Evolutionary conservation across 92 coral and sea anemone genomes (phyloP), one percentile per base, ranked within the genome.

Genomic region (Heliopora coerulea): DNA sequence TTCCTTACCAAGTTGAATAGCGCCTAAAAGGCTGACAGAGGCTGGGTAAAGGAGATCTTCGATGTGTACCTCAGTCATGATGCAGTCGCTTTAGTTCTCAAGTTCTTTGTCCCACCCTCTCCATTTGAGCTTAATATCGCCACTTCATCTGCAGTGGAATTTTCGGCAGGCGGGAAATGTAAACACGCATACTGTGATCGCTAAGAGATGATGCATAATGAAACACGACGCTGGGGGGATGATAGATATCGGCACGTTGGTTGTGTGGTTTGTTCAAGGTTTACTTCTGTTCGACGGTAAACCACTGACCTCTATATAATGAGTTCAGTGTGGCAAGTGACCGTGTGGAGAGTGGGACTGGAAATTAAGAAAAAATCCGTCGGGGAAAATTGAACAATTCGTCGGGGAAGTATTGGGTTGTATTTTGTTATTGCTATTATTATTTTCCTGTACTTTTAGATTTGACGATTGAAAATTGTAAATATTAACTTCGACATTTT

Each of bases 1-100:
- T 67, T 46, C 14, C 74, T 70, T 70, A 70, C 77, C 77, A 33
- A 70, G 77, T 58, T 70, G 77, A 18, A 70, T 48, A 54, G 77
- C 62, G 11, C 31, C 77, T 26, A 70, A 14, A 52, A 70, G 33
- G 77, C 77, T 70, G n/a, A 70, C 63, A 14, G 37, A 8, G 9
- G 62, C 63, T 13, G 77, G 77, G 29, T 52, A 70, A 17, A 70
- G 35, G 29, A 70, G 30, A 13, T 70, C 58, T 70, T 52, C 77
- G 52, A 40, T 31, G 11, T 15, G 32, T 50, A 70, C 27, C 23
- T 7, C 63, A 32, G 62, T 39, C 77, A 70, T 70, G 48, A 19
- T 70, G 2, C 42, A 37, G 42, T 37, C 42, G 42, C 12, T 37
- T 37, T 37, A 37, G 5, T 12, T 5, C 12, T 37, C 6, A 37